Evolutionary conservation across 2,797 vertebrate species (phyloP).

Genomic region (Sebastes ruberrimus): DNA sequence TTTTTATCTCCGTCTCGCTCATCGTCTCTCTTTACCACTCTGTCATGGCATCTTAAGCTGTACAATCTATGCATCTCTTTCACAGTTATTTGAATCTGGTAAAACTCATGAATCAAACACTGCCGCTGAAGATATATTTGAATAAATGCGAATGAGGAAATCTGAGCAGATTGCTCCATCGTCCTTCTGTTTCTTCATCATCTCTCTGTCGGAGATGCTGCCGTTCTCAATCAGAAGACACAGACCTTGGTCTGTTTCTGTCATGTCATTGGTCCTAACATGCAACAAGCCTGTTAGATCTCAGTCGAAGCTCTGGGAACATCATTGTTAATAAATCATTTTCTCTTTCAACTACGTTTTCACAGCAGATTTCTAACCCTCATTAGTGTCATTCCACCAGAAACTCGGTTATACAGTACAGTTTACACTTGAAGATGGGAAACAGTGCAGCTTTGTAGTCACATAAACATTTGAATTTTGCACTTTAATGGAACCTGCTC

Average conservation of each 20-base stretch:
- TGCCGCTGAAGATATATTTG: not conserved
- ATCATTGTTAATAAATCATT: not conserved
- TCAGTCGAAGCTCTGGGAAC: not conserved
- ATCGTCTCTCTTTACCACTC: not conserved
- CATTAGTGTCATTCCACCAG: not conserved
- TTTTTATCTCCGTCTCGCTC: slow-evolving; percentile 2
- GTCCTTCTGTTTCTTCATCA: not conserved
- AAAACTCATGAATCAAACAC: not conserved
- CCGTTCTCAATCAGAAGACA: not conserved
- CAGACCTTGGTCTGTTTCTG: not conserved
- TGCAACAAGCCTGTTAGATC: not conserved
- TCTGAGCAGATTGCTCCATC: not conserved
- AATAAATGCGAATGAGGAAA: not conserved
- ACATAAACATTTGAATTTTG: not conserved
- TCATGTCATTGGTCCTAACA: not conserved
- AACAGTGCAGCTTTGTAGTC: not conserved
- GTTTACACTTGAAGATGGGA: no score
- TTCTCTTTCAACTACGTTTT: not conserved
- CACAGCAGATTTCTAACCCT: not conserved
- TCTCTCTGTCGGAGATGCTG: not conserved
- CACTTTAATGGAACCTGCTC: not conserved
- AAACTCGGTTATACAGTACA: not conserved
- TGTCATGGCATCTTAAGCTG: not conserved
- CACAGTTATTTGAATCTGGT: not conserved
- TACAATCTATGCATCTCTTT: not conserved